Conservation (phyloP, 2,797 vertebrate genomes). For the Sebastes taczanowskii region DNA sequence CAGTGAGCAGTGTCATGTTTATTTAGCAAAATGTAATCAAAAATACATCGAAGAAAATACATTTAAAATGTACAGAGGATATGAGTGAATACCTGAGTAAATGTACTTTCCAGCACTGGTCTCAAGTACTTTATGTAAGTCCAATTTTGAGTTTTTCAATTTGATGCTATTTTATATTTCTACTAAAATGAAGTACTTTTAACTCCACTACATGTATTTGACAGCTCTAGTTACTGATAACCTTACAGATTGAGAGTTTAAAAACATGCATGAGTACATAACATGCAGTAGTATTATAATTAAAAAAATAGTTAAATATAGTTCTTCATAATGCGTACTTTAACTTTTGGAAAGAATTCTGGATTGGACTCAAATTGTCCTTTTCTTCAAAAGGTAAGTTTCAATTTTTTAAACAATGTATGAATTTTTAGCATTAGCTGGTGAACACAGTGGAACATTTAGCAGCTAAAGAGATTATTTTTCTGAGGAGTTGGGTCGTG, state of each 20-base stretch:
- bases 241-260: not conserved
- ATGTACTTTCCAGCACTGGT: not conserved
- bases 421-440: not conserved
- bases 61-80: not conserved
- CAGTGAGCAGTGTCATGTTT: not conserved
- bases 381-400: not conserved
- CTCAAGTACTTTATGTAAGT: not conserved
- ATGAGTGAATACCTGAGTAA: not conserved
- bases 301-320: no score
- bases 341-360: no score
- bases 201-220: not conserved
- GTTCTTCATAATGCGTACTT: no score
- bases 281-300: no score
- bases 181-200: not conserved
- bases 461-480: no score
- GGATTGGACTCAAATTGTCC: not conserved
- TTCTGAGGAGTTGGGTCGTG: no score
- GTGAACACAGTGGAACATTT: no score
- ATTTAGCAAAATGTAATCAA: not conserved
- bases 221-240: not conserved
- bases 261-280: not conserved
- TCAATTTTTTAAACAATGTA: not conserved
- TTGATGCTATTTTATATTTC: not conserved
- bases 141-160: not conserved
- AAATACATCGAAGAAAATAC: not conserved